Evolutionary conservation across 2,888 invertebrate genomes (phyloP).

Genomic region (Coelinius sp.): DNA sequence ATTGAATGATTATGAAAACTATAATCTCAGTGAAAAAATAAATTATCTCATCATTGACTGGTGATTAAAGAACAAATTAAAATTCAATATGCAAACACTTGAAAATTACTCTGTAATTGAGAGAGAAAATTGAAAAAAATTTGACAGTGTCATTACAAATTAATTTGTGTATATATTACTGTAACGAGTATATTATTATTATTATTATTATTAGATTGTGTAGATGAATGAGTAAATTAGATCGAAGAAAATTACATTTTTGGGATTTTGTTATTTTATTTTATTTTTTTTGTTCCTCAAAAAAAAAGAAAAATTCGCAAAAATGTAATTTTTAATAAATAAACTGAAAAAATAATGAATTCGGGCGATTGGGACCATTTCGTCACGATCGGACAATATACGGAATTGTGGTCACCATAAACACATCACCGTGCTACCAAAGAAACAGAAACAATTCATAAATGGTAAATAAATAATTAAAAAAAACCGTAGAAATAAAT

Average conservation of each 20-base stretch:
- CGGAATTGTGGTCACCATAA: conserved; percentile 60
- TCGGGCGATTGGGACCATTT: conserved; percentile 61
- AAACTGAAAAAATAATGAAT: conserved; percentile 37
- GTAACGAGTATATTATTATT: background rate
- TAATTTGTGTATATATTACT: conserved; percentile 15
- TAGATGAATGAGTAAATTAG: conserved; percentile 15
- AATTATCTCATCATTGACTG: conserved; percentile 2
- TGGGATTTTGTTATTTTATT: too few relatives aligned
- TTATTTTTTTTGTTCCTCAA: background rate
- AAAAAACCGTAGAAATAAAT: conserved; percentile 51
- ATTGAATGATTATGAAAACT: background rate
- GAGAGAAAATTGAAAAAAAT: background rate
- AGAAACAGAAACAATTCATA: conserved; percentile 59
- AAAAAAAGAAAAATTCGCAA: too few relatives aligned
- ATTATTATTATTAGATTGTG: background rate
- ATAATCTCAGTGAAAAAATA: background rate
- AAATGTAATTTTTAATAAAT: too few relatives aligned
- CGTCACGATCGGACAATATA: conserved; percentile 62
- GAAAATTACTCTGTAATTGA: background rate
- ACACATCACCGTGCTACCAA: conserved; percentile 69
- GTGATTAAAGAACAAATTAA: background rate
- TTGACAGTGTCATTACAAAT: conserved; percentile 3
- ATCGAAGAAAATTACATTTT: too few relatives aligned
- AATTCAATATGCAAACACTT: background rate
- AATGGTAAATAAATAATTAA: conserved; percentile 43